A percentile compares a stretch with the other conserved stretches of the same genome.
Conservation (phyloP, 1,140 invertebrate genomes). For the Panulirus ornatus region DNA sequence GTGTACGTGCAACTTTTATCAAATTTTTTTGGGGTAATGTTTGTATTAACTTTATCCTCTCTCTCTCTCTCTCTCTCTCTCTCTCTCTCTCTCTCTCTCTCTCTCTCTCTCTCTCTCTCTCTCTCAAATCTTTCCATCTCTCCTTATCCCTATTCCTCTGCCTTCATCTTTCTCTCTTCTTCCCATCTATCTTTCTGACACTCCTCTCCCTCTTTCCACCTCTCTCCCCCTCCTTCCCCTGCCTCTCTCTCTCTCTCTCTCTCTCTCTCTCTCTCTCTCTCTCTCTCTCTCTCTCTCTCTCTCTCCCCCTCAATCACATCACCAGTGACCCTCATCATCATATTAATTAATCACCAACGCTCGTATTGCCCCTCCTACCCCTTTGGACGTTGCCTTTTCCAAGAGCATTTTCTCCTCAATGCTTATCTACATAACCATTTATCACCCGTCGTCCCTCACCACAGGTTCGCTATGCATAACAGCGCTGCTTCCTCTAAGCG, state of each 20-base stretch:
- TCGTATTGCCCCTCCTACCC: too few species aligned
- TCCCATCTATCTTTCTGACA: background rate
- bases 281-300: slow-evolving; percentile 50
- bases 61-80: slow-evolving; percentile 28
- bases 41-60: too few species aligned
- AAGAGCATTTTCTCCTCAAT: too few species aligned
- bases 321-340: background rate
- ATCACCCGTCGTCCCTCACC: too few species aligned
- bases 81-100: slow-evolving; percentile 23
- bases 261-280: slow-evolving; percentile 3
- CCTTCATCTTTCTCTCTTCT: background rate
- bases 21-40: too few species aligned
- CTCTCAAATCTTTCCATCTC: slow-evolving; percentile 43
- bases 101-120: slow-evolving; percentile 41
- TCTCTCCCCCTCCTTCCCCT: background rate
- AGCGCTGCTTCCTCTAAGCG: too few species aligned
- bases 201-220: background rate
- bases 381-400: too few species aligned
- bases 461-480: too few species aligned
- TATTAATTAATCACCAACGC: too few species aligned
- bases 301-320: slow-evolving; percentile 33
- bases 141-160: too few species aligned
- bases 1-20: background rate
- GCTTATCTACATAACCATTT: too few species aligned
- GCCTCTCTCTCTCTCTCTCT: background rate